Evolutionary conservation across 2,113 vertebrate genomes (phyloP).

Genomic region (Oceanites oceanicus): DNA sequence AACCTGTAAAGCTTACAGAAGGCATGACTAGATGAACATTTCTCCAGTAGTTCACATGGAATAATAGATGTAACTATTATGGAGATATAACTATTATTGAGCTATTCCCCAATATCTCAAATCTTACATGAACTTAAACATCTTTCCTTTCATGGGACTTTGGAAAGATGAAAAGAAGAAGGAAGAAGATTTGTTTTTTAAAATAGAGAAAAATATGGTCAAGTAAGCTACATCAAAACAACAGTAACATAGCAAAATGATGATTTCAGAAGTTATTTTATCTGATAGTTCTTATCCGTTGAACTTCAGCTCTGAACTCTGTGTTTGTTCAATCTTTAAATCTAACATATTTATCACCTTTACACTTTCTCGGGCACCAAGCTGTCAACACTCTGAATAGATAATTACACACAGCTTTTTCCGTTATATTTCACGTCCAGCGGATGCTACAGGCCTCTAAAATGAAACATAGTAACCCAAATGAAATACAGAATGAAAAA

Average conservation of each 20-base stretch:
- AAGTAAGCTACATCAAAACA: background rate
- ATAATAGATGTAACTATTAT: too few species aligned
- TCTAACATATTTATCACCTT: background rate
- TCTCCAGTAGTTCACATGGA: background rate
- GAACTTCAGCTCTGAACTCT: background rate
- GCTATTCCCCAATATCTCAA: background rate
- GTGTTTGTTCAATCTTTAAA: background rate
- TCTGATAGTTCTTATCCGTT: background rate
- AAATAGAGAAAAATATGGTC: background rate
- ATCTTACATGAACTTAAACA: background rate
- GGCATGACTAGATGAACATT: background rate
- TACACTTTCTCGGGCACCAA: background rate
- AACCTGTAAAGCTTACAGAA: background rate
- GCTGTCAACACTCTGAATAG: background rate
- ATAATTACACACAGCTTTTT: background rate
- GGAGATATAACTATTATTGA: too few species aligned
- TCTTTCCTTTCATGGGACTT: background rate
- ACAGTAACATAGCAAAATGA: background rate
- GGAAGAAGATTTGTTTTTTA: background rate
- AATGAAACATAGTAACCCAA: background rate
- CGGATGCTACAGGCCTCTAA: too few species aligned
- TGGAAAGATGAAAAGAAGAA: background rate
- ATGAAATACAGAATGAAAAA: background rate
- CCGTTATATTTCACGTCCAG: background rate
- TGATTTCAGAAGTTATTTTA: background rate